phyloP scores from a whole-genome alignment of 2,797 vertebrate genomes.

The Chaunax sp. region DNA sequence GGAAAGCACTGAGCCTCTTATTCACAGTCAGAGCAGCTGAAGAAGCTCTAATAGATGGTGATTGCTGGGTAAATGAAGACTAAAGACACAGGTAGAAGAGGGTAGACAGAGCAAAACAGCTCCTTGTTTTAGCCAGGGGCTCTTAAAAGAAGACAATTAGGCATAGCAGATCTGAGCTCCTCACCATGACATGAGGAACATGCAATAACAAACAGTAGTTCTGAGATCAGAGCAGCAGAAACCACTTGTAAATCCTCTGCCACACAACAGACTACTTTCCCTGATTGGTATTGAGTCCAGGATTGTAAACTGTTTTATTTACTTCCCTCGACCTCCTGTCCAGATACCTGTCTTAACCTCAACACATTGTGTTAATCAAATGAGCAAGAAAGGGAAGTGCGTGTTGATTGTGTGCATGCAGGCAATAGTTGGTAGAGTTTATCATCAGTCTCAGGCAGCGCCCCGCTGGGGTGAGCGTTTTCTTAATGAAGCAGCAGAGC shows the following conservation, averaged over 20 bases:
- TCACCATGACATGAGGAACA: constrained; percentile 9
- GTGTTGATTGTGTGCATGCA: too few relatives aligned
- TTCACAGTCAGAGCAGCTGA: constrained; percentile 29
- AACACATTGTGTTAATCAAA: constrained; percentile 57
- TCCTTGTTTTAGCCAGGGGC: constrained; percentile 4
- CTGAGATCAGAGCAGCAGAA: constrained; percentile 3
- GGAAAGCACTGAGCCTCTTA: constrained; percentile 35
- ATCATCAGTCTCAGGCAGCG: constrained; percentile 49
- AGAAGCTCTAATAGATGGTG: constrained; percentile 41
- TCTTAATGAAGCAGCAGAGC: constrained; percentile 69
- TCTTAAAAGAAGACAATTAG: constrained; percentile 20
- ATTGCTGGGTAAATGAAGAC: constrained; percentile 52
- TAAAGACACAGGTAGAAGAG: constrained; percentile 18
- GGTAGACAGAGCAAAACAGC: constrained; percentile 10
- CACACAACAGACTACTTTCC: constrained; percentile 21
- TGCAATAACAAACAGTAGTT: constrained; percentile 23
- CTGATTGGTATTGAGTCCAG: constrained; percentile 45
- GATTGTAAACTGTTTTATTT: constrained; percentile 62
- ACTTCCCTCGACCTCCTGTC: constrained; percentile 49
- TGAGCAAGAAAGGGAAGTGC: constrained; percentile 16
- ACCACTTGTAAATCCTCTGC: constrained; percentile 20
- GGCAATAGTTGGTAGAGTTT: constrained; percentile 34
- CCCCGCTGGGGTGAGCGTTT: constrained; percentile 60
- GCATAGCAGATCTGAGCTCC: constrained; percentile 8
- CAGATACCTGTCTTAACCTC: constrained; percentile 52